Conservation (phyloP, 2,797 vertebrate genomes). For the Melanotaenia parkinsoni region DNA sequence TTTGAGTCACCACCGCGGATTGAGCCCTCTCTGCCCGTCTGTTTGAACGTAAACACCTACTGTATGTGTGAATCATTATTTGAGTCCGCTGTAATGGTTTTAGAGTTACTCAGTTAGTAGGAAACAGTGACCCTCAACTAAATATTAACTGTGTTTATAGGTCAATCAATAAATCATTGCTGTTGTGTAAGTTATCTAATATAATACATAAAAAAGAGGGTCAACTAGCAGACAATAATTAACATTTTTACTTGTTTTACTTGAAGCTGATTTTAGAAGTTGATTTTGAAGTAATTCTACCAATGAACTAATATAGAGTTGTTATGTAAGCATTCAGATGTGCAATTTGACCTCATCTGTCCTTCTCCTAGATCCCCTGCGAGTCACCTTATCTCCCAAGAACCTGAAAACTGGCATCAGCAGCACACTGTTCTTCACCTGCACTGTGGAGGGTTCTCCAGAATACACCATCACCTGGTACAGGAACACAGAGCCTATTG, state of each 20-base stretch:
- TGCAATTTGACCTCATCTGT: background rate
- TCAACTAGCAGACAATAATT: background rate
- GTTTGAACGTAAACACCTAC: conserved; percentile 27
- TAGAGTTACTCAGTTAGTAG: background rate
- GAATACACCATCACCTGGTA: conserved; percentile 95
- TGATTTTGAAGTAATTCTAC: background rate
- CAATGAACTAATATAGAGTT: background rate
- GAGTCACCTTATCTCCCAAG: conserved; percentile 96
- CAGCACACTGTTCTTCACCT: conserved; percentile 97
- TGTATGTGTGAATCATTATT: conserved; percentile 26
- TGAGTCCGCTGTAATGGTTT: conserved; percentile 9
- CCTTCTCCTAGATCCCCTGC: conserved; percentile 88
- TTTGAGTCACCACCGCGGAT: conserved; percentile 73
- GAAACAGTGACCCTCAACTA: background rate
- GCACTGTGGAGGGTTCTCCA: conserved; percentile 92
- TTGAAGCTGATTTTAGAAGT: background rate
- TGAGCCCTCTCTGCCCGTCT: conserved; percentile 42
- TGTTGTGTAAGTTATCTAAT: background rate
- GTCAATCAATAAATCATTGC: too few relatives aligned
- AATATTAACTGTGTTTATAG: background rate
- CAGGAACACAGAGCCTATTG: conserved; percentile 92
- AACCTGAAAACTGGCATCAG: conserved; percentile 98
- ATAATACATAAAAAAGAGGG: background rate
- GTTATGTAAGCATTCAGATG: background rate
- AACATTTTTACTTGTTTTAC: background rate